phyloP scores from a whole-genome alignment of 2,113 vertebrate species.

The Pollachius pollachius region DNA sequence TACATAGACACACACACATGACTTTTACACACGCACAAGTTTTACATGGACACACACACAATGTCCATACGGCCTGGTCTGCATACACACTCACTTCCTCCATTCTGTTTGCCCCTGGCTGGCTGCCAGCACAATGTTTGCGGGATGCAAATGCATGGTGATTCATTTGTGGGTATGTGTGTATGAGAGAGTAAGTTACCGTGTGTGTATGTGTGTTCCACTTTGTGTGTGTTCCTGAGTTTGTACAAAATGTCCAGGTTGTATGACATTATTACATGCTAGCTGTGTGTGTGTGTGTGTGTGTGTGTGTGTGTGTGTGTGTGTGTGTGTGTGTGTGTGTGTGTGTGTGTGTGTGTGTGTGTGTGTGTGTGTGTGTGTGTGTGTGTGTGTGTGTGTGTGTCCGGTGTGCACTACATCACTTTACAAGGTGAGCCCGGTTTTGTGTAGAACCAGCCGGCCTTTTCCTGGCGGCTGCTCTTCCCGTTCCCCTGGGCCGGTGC shows the following conservation, averaged over 20 bases:
- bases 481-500: constrained; percentile 53
- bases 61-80: constrained; percentile 35
- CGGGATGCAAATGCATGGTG: constrained; percentile 60
- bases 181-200: background rate
- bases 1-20: too few relatives aligned
- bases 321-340: constrained; percentile 8
- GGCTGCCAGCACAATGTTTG: constrained; percentile 59
- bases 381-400: constrained; percentile 4
- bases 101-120: constrained; percentile 63
- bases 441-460: constrained; percentile 15
- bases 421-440: constrained; percentile 38
- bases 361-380: constrained; percentile 9
- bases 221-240: too few relatives aligned
- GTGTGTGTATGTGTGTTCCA: constrained; percentile 9
- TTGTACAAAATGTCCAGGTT: background rate
- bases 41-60: constrained; percentile 35
- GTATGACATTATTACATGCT: background rate
- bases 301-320: constrained; percentile 8
- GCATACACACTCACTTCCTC: constrained; percentile 58
- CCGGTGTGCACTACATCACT: constrained; percentile 17
- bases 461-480: constrained; percentile 29
- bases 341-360: constrained; percentile 4
- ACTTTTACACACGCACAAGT: background rate
- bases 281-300: background rate
- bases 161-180: constrained; percentile 42